Base-by-base conservation (phyloP, 2,113 vertebrate genomes). In the Mormyrus lacerda region DNA sequence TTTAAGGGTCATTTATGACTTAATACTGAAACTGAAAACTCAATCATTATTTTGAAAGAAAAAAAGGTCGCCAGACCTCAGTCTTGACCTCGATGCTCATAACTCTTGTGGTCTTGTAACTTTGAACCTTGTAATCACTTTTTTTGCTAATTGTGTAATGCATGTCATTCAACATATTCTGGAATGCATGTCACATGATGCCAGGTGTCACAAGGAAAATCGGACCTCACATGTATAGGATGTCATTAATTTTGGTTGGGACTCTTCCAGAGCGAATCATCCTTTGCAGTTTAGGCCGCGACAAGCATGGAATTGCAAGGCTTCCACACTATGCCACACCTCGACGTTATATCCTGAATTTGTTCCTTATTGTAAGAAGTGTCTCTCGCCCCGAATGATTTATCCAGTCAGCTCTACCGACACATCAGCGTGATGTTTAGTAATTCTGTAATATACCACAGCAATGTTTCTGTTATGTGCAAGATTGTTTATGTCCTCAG, bases 391-490 rank as follows among this genome's bases (percentile, higher is more conserved):
- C 82, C 17, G 4, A 87, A 42, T 35, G 58, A n/a, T 65, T 65
- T 44, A 31, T 27, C 39, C 44, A 42, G 87, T 51, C 58, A n/a
- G 73, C 17, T 39, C 15, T 42, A 58, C 55, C 8, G 35, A 65
- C 31, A 65, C 87, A 24, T 87, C 87, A n/a, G 87, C 42, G 39
- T 31, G 55, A 45, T 2, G 87, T 65, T 89, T 83, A 55, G 50
- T 89, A 83, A 82, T 51, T 39, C 35, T 89, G 48, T 84, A 89
- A 83, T 55, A 87, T 87, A 47, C 31, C 55, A 65, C 87, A 87
- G 44, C 58, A 87, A 27, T 87, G 87, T 87, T 87, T 87, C 51
- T 87, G 87, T 61, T 87, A 87, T 17, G 87, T 87, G 55, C 87
- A 61, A 45, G 39, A 19, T 87, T 87, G 87, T 65, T 87, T n/a